A percentile compares a stretch with the other conserved stretches of the same genome.
phyloP scores from a whole-genome alignment of 2,113 vertebrate genomes.

The Orientallactaga bullata region DNA sequence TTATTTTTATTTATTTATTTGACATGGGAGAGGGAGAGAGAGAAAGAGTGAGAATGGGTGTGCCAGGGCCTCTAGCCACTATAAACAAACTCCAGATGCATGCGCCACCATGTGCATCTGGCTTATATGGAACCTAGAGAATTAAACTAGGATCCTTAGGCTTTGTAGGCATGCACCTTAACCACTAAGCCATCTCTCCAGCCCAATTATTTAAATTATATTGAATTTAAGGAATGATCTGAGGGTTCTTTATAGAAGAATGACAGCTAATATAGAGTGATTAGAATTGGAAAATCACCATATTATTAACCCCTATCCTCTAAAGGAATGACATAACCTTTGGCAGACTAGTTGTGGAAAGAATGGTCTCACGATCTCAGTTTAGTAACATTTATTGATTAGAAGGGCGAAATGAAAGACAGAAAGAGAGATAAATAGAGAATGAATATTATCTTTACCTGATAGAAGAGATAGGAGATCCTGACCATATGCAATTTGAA shows the following conservation, averaged over 20 bases:
- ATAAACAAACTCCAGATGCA: no score
- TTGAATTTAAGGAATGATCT: neutral
- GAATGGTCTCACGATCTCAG: neutral
- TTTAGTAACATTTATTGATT: neutral
- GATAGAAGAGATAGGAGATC: neutral
- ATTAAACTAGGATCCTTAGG: no score
- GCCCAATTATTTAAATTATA: neutral
- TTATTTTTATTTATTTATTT: no score
- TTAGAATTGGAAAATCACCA: slow-evolving; percentile 4
- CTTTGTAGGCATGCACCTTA: no score
- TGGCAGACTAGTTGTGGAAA: neutral
- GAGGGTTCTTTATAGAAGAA: neutral
- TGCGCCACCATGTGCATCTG: no score
- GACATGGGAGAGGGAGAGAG: no score
- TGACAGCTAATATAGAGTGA: neutral
- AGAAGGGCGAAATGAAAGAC: neutral
- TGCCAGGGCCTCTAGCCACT: no score
- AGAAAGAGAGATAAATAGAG: neutral
- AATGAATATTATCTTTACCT: neutral
- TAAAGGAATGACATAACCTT: neutral
- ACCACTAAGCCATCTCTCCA: no score
- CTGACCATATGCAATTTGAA: neutral
- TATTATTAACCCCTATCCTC: neutral
- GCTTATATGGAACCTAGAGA: no score
- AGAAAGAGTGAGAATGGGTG: no score